These are phyloP conservation scores for Pachydiplax longipennis DNA, from an alignment of 2,888 invertebrate species.

Conservation along the genomic window DNA sequence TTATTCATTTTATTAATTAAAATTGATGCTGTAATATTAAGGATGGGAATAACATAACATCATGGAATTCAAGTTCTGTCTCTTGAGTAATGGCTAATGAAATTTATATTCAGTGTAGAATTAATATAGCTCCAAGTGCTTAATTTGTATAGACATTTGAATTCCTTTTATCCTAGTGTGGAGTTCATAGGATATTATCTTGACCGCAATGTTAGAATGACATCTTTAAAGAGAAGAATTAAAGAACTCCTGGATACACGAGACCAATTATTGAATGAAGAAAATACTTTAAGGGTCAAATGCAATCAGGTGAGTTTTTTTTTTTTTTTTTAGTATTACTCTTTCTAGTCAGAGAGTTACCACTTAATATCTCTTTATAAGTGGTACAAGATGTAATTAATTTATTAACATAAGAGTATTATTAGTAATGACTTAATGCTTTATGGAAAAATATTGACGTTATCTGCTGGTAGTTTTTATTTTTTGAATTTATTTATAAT, in stretches of 20 bases:
- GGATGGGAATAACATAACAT: no score
- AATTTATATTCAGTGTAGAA: no score
- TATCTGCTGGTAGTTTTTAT: no score
- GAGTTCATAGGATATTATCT: constrained; percentile 95
- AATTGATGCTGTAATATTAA: no score
- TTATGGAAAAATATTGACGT: no score
- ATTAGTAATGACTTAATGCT: not conserved
- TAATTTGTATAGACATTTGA: not conserved
- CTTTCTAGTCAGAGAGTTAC: no score
- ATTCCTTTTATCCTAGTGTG: constrained; percentile 65
- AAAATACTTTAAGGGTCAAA: constrained; percentile 74
- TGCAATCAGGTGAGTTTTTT: constrained; percentile 73
- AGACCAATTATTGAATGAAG: constrained; percentile 76
- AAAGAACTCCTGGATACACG: constrained; percentile 79
- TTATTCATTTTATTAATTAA: no score
- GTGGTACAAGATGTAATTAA: no score
- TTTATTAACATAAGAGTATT: not conserved
- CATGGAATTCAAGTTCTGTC: no score
- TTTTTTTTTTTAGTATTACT: not conserved
- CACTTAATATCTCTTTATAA: no score
- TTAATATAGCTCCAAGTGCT: no score
- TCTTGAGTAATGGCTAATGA: no score
- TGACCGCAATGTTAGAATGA: constrained; percentile 84
- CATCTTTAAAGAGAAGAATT: constrained; percentile 78
- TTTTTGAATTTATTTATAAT: not conserved